Conservation (phyloP, 2,888 invertebrate species). For the Rosalia funebris region DNA sequence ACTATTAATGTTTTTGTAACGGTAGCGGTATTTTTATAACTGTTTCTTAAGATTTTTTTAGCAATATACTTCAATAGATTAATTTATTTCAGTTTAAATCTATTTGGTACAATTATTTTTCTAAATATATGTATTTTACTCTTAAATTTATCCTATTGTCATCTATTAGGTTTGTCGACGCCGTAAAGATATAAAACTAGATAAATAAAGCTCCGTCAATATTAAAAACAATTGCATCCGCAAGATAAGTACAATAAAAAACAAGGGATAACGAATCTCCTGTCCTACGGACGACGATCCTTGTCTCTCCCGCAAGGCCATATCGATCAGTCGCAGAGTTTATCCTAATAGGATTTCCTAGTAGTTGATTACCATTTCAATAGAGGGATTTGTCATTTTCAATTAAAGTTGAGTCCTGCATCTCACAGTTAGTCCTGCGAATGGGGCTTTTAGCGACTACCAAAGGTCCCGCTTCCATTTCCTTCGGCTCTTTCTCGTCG, state of each 20-base stretch:
- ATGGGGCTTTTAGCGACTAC: constrained; percentile 50
- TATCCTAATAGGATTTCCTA: constrained; percentile 67
- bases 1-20: too few relatives aligned
- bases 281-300: constrained; percentile 27
- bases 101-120: too few relatives aligned
- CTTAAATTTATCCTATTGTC: too few relatives aligned
- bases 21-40: too few relatives aligned
- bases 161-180: too few relatives aligned
- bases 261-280: constrained; percentile 32
- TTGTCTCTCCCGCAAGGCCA: constrained; percentile 33
- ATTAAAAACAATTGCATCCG: constrained; percentile 46
- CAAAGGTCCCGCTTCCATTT: constrained; percentile 42
- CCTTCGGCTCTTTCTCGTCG: constrained; percentile 6
- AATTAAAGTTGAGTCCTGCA: constrained; percentile 67
- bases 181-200: too few relatives aligned
- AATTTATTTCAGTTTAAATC: too few relatives aligned
- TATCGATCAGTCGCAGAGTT: constrained; percentile 65
- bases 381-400: constrained; percentile 67
- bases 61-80: too few relatives aligned
- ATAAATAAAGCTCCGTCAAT: too few relatives aligned
- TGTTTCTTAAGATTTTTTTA: too few relatives aligned
- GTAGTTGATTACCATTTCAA: constrained; percentile 68
- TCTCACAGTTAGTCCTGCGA: constrained; percentile 58
- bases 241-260: constrained; percentile 47
- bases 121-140: too few relatives aligned